Evolutionary conservation across 2,113 vertebrate species (phyloP), one percentile per base, ranked within the genome.

Genomic region (Aix galericulata): DNA sequence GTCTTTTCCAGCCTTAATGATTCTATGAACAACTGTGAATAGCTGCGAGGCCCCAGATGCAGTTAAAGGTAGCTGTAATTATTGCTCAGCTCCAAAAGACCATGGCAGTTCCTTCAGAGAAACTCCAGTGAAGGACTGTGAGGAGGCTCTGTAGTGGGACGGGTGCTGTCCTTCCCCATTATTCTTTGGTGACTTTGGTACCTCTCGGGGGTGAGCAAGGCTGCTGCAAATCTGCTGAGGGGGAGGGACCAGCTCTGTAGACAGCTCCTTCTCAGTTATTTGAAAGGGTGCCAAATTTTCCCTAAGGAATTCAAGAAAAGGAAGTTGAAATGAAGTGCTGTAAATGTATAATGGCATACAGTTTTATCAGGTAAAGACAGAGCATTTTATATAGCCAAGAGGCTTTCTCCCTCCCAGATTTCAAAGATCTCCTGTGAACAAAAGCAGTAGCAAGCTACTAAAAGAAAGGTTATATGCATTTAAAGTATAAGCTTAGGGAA

Each of bases 391-490:
- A 68, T 14, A 92, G 66, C 69, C 88, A 88, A 94, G 31, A 62
- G 83, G 40, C 58, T 93, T 88, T 81, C 60, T 84, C 93, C 69
- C 82, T 88, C 48, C 60, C 25, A 26, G 50, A 91, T 93, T 92
- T 95, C 73, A 89, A 94, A 95, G 58, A 58, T 90, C 83, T 93
- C 55, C 58, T 26, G 60, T 68, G 80, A 85, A 93, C 38, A 95
- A 90, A 95, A 91, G 86, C 77, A 72, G 69, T 73, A 92, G 69
- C 58, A 68, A 87, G 77, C 44, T 86, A 73, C 80, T 84, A 63
- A 88, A 88, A 93, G 55, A 91, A 91, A 86, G 80, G 66, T 93
- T 93, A 94, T 40, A 40, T 1, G 1, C n/a, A 73, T 91, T 83
- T 83, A 72, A 95, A 95, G 73, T 59, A 27, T 8, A 64, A 58